Conservation (phyloP, 2,113 vertebrate genomes). For the Danionella cerebrum region DNA sequence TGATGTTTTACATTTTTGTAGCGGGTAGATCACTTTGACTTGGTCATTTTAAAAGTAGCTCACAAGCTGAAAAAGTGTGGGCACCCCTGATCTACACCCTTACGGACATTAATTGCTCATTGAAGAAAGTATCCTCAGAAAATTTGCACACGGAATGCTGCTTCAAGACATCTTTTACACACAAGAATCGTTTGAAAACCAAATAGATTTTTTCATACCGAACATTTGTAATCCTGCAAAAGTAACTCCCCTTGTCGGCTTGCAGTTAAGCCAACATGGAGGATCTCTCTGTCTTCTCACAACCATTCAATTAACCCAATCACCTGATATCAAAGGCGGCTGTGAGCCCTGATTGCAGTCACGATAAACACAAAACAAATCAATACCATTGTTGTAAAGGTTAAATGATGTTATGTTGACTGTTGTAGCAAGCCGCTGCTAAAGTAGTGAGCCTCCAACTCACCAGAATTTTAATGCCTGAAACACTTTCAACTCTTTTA, state of each 20-base stretch:
- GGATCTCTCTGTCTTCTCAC: conserved; percentile 26
- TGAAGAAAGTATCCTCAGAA: no score
- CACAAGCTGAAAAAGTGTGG: no score
- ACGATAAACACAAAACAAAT: conserved; percentile 38
- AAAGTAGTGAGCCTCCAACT: not conserved
- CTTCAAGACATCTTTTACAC: no score
- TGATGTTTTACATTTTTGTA: no score
- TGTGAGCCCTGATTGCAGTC: conserved; percentile 30
- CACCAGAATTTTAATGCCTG: not conserved
- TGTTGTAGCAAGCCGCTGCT: conserved; percentile 11
- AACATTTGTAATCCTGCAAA: no score
- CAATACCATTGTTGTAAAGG: conserved; percentile 42
- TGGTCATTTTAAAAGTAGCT: no score
- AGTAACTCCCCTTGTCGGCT: not conserved
- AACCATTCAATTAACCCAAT: conserved; percentile 30
- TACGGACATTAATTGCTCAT: no score
- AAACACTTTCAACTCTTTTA: conserved; percentile 1
- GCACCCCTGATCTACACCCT: no score
- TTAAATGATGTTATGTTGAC: conserved; percentile 42
- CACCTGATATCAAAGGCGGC: conserved; percentile 12
- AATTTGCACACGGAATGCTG: no score
- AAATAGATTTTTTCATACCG: no score
- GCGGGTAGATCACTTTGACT: no score
- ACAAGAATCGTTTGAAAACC: no score
- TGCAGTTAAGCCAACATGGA: not conserved